Base-by-base conservation (phyloP, 1,140 invertebrate species). In the Philotrypesis tridentata region DNA sequence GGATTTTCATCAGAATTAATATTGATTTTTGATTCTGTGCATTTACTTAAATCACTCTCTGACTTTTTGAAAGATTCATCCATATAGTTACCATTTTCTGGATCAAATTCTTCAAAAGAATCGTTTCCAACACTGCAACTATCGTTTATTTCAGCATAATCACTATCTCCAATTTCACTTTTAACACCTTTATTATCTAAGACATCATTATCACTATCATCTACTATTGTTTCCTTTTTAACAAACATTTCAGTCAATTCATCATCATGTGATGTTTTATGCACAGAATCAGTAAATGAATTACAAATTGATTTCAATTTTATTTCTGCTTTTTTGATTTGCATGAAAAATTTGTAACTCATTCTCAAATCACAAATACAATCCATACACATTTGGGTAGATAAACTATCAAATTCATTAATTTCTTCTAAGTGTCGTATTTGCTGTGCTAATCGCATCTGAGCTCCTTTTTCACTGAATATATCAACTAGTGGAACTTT, bases 311-410 rank as follows among this genome's bases (percentile, higher is more conserved):
- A 90, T 68, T 87, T 88, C 4, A 92, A 83, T 84, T 91, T 92
- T 25, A 91, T 84, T 73, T 92, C 88, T 9, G 91, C 90, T 77
- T 92, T 92, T 82, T 91, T 92, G 14, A 92, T 92, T 73, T 92
- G 91, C 87, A 91, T 89, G 31, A 91, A 91, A 87, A 92, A 91
- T 82, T 91, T 91, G 73, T 91, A 91, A 84, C 90, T 91, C 88
- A 90, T 91, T 85, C 89, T 90, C 11, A 92, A 83, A 83, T 92
- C 90, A 55, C 89, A 91, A 14, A 92, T 91, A 71, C 91, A 92
- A 37, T 91, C 90, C 90, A 92, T 91, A 55, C 91, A 92, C 87
- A 92, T 91, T 83, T 91, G 89, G 25, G 91, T 92, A 0, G 90
- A 88, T 12, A 91, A 83, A 67, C 87, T 90, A 60, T 90, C 87